A percentile compares a stretch with the other conserved stretches of the same genome.
Conservation (phyloP, 2,113 vertebrate genomes). For the Equus przewalskii region DNA sequence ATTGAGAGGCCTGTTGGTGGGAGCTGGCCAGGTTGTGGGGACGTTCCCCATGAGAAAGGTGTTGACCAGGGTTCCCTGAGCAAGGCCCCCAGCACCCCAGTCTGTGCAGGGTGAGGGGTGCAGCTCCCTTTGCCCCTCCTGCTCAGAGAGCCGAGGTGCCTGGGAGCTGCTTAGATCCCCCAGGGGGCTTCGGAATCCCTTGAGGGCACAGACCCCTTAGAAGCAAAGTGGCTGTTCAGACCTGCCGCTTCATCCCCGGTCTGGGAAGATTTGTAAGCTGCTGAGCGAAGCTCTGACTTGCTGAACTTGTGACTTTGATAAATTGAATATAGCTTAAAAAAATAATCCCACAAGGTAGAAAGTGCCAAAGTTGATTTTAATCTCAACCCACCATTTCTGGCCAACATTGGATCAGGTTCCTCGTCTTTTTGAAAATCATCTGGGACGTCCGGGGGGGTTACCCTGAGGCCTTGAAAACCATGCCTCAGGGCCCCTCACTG, state of each 20-base stretch:
- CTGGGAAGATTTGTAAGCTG: not conserved
- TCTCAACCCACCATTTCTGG: not conserved
- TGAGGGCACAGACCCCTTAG: not conserved
- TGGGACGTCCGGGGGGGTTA: too few relatives aligned
- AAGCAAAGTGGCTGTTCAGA: not conserved
- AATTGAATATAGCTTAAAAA: not conserved
- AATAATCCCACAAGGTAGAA: not conserved
- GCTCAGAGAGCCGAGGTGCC: not conserved
- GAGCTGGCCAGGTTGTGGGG: not conserved
- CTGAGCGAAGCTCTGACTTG: not conserved
- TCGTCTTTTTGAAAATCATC: not conserved
- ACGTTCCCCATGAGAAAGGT: accelerated
- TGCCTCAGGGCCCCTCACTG: accelerated
- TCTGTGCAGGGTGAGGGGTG: not conserved
- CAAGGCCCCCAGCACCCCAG: not conserved
- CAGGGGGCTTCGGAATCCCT: not conserved
- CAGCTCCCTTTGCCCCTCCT: too few relatives aligned
- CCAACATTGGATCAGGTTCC: accelerated
- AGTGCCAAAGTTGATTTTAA: not conserved
- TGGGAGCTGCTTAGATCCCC: not conserved
- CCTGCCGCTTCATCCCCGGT: not conserved
- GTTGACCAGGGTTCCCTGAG: accelerated
- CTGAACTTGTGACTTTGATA: not conserved
- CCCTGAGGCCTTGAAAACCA: not conserved
- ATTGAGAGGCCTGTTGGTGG: not conserved